phyloP scores from a whole-genome alignment of 1,140 invertebrate genomes.

The Trichoplusia ni region DNA sequence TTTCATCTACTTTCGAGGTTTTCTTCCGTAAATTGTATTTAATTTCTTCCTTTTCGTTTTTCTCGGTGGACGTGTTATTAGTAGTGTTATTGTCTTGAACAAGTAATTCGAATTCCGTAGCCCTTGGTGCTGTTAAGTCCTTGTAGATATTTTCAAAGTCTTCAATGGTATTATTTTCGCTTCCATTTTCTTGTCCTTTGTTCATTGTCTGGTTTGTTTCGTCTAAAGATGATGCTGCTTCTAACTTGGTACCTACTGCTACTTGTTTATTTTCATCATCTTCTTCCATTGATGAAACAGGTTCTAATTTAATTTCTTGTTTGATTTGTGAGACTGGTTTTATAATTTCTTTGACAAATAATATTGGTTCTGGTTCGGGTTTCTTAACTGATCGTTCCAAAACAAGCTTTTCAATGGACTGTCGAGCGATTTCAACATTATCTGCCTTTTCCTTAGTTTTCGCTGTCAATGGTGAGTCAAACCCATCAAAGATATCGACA shows the following conservation, averaged over 20 bases:
- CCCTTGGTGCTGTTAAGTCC: slow-evolving; percentile 52
- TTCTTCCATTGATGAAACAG: slow-evolving; percentile 25
- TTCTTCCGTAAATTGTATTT: slow-evolving; percentile 64
- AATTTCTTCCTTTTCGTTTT: slow-evolving; percentile 35
- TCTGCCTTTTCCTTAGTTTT: slow-evolving; percentile 27
- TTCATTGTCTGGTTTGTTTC: slow-evolving; percentile 11
- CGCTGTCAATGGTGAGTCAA: slow-evolving; percentile 48
- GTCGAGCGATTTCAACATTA: slow-evolving; percentile 38
- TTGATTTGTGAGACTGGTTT: slow-evolving; percentile 7
- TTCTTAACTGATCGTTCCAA: slow-evolving; percentile 25
- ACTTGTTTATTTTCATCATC: background rate
- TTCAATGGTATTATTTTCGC: slow-evolving; percentile 65
- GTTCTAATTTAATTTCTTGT: slow-evolving; percentile 31
- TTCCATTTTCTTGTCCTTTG: background rate
- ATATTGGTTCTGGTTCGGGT: slow-evolving; percentile 6
- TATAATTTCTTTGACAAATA: slow-evolving; percentile 5
- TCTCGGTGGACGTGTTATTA: no score
- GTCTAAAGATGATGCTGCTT: background rate
- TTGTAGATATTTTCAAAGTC: slow-evolving; percentile 71
- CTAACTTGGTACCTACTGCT: background rate
- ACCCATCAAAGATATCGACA: slow-evolving; percentile 61
- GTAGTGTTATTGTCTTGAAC: slow-evolving; percentile 35
- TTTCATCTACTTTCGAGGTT: slow-evolving; percentile 35
- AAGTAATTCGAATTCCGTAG: slow-evolving; percentile 66
- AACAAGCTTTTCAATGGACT: slow-evolving; percentile 44